A percentile compares a stretch with the other conserved stretches of the same genome.
Conservation (phyloP, 2,888 invertebrate genomes). For the Thera obeliscata region DNA sequence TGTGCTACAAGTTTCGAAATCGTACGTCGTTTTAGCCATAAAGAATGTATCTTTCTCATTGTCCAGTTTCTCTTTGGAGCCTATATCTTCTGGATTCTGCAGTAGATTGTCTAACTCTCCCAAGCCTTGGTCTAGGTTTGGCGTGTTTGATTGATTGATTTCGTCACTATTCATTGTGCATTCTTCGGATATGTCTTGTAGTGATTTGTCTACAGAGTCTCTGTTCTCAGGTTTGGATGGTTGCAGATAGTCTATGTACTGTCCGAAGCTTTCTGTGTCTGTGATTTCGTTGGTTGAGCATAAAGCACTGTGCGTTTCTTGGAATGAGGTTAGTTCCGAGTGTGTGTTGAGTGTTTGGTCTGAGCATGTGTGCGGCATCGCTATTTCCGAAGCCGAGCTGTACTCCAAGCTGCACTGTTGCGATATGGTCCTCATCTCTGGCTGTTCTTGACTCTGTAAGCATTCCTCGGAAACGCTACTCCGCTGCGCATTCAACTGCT, state of each 20-base stretch:
- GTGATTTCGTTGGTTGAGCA: conserved; percentile 81
- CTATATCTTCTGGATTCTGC: conserved; percentile 57
- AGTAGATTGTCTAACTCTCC: conserved; percentile 69
- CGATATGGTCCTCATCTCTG: conserved; percentile 86
- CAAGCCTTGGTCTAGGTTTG: conserved; percentile 54
- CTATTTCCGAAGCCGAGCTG: conserved; percentile 85
- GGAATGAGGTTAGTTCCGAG: conserved; percentile 77
- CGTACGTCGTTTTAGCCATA: conserved; percentile 74
- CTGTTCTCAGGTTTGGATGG: conserved; percentile 70
- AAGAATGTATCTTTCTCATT: conserved; percentile 73
- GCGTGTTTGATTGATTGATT: conserved; percentile 64
- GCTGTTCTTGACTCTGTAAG: conserved; percentile 73
- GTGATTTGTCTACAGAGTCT: conserved; percentile 67
- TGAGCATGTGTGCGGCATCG: conserved; percentile 80
- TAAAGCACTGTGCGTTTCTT: conserved; percentile 78
- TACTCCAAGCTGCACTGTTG: conserved; percentile 89
- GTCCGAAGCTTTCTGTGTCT: conserved; percentile 80
- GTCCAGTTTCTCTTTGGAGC: conserved; percentile 68
- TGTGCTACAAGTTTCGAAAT: conserved; percentile 77
- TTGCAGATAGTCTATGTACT: conserved; percentile 77
- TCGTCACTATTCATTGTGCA: conserved; percentile 79
- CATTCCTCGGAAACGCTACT: conserved; percentile 78
- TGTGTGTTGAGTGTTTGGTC: conserved; percentile 80
- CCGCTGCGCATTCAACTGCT: conserved; percentile 65
- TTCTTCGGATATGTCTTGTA: conserved; percentile 79